phyloP scores from a whole-genome alignment of 2,888 invertebrate genomes.

The Halictus quadricinctus region DNA sequence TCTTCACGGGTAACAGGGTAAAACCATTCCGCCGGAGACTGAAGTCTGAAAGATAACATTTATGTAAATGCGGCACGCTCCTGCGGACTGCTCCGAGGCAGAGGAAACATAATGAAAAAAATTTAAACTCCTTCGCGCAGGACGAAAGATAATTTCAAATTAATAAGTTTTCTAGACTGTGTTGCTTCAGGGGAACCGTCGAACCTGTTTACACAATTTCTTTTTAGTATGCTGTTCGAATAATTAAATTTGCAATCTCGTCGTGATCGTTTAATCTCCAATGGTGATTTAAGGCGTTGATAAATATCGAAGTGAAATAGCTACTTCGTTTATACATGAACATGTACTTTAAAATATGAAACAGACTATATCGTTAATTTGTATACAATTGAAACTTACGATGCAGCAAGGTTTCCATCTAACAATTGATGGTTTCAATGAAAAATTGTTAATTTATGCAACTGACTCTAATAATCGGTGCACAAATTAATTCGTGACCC shows the following conservation, averaged over 20 bases:
- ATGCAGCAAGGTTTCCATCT: too few species aligned
- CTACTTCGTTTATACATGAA: neutral
- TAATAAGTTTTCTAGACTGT: neutral
- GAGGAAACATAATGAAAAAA: conserved; percentile 29
- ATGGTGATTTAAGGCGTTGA: neutral
- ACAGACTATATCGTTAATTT: neutral
- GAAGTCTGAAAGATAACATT: conserved; percentile 32
- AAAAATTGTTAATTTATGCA: too few species aligned
- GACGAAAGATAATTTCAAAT: conserved; percentile 22
- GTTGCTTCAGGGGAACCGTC: neutral
- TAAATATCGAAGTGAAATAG: neutral
- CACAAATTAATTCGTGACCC: too few species aligned
- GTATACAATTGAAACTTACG: too few species aligned
- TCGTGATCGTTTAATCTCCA: neutral
- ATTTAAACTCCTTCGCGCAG: neutral
- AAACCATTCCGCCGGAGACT: neutral
- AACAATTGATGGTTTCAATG: too few species aligned
- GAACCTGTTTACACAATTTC: neutral
- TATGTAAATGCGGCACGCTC: conserved; percentile 38
- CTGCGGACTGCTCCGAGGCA: neutral
- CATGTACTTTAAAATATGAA: too few species aligned
- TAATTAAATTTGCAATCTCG: neutral
- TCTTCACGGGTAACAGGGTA: neutral
- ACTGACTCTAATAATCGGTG: too few species aligned
- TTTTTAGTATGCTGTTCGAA: conserved; percentile 1